Conservation (phyloP, 1,140 invertebrate species). For the Macrobrachium nipponense region DNA sequence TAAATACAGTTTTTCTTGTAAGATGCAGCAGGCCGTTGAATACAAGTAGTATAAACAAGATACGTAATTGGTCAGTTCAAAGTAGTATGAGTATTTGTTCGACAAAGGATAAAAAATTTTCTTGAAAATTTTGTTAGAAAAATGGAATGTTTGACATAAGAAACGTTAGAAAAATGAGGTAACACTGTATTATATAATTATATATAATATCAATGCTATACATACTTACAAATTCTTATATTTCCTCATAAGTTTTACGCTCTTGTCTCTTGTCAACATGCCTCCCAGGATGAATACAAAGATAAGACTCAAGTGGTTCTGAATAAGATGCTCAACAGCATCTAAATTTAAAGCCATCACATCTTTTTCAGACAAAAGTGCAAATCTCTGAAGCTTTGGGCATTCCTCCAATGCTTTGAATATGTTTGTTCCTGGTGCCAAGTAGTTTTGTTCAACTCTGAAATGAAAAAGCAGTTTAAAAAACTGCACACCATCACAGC, state of each 20-base stretch:
- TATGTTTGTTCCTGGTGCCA: conserved; percentile 25
- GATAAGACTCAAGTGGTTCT: conserved; percentile 5
- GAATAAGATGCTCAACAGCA: background rate
- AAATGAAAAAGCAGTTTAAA: background rate
- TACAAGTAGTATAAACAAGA: too few species aligned
- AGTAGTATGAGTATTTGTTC: too few species aligned
- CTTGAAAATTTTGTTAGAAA: too few species aligned
- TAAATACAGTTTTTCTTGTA: too few species aligned
- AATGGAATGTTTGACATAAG: too few species aligned
- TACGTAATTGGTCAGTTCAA: too few species aligned
- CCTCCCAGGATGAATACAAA: conserved; percentile 30
- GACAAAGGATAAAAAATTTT: too few species aligned
- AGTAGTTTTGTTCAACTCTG: conserved; percentile 46
- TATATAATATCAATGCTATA: background rate
- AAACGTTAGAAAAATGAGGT: too few species aligned
- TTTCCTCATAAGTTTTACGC: conserved; percentile 15
- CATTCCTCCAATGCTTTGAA: conserved; percentile 20
- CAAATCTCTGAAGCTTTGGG: conserved; percentile 16
- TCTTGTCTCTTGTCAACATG: conserved; percentile 5
- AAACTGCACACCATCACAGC: too few species aligned
- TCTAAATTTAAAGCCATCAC: background rate
- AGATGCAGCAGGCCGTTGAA: too few species aligned
- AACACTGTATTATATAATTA: too few species aligned
- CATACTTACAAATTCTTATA: conserved; percentile 33
- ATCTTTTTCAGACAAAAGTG: conserved; percentile 57